Evolutionary conservation across 2,888 invertebrate species (phyloP), one percentile per base, ranked within the genome.

Genomic region (Theretra japonica): DNA sequence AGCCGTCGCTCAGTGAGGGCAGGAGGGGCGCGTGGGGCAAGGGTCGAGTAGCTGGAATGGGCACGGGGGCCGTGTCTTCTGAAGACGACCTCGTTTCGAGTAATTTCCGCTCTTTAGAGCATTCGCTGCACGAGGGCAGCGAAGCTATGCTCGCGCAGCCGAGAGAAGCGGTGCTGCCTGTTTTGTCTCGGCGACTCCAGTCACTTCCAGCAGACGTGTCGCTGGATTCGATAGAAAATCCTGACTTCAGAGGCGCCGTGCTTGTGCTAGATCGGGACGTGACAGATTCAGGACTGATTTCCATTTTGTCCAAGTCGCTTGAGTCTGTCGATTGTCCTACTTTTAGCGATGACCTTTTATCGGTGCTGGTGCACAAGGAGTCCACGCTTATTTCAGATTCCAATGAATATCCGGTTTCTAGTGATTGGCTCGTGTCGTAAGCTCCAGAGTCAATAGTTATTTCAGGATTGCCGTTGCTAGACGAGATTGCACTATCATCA

Each of bases 241-340:
- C 95, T 6, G 95, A 94, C 73, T 94, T 94, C 50, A 95, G 81
- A 19, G 95, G 95, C 23, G 95, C 95, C n/a, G 94, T 94, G 70
- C 94, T 94, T 5, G 93, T 87, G 77, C 94, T 95, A 1, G 95
- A 95, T 30, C 95, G 89, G 5, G 95, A 94, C 0, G 95, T 95
- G 59, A 94, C 82, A 1, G 95, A 95, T 80, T 95, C 95, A 2
- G 94, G 95, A 80, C 94, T 95, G 69, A 94, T 95, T 83, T 94
- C 95, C 94, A 94, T 95, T 82, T 95, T 95, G 70, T 95, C 96
- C 33, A 96, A 94, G 75, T 96, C 96, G 79, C 96, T 96, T 0
- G 96, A 96, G 81, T 96, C 96, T 15, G 96, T 95, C 0, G 96
- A 96, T 75, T 96, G 95, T 0, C 96, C 96, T 2, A 96, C 95